These are phyloP conservation scores for Dendrolimus pini DNA, from an alignment of 2,888 invertebrate genomes.

Conservation along the genomic window DNA sequence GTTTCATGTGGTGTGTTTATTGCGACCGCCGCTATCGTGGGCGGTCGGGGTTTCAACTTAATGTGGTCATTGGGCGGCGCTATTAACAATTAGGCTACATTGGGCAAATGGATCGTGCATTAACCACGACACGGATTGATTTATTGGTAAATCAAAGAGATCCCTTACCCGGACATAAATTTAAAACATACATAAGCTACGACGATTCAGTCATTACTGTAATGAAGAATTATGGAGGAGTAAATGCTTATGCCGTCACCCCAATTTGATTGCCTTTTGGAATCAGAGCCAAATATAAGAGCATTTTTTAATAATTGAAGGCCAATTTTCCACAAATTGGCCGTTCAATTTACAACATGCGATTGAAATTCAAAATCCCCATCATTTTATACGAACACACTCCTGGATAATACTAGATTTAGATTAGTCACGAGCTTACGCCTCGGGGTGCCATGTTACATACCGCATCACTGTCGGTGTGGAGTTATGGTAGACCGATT, in stretches of 20 bases:
- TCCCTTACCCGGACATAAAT: constrained; percentile 24
- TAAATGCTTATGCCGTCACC: constrained; percentile 49
- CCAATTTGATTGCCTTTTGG: constrained; percentile 39
- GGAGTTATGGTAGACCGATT: no score
- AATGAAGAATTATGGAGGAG: constrained; percentile 33
- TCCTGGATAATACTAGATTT: no score
- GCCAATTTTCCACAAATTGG: constrained; percentile 32
- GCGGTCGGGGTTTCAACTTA: constrained; percentile 49
- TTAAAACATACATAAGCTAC: constrained; percentile 35
- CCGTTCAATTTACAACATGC: constrained; percentile 39
- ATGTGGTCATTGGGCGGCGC: constrained; percentile 71
- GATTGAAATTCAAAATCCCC: constrained; percentile 15
- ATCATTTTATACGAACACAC: no score
- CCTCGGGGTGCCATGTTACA: no score
- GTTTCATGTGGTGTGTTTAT: constrained; percentile 32
- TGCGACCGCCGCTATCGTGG: constrained; percentile 24
- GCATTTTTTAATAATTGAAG: constrained; percentile 21
- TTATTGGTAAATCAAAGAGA: constrained; percentile 47
- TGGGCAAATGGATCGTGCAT: constrained; percentile 72
- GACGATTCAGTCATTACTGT: constrained; percentile 55
- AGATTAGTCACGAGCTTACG: no score
- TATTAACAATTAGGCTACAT: constrained; percentile 71
- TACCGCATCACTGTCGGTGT: no score
- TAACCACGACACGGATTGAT: constrained; percentile 70
- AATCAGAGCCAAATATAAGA: constrained; percentile 34